A percentile compares a stretch with the other conserved stretches of the same genome.
Evolutionary conservation across 2,888 invertebrate genomes (phyloP).

Genomic region (Stenolophus ochropezus): DNA sequence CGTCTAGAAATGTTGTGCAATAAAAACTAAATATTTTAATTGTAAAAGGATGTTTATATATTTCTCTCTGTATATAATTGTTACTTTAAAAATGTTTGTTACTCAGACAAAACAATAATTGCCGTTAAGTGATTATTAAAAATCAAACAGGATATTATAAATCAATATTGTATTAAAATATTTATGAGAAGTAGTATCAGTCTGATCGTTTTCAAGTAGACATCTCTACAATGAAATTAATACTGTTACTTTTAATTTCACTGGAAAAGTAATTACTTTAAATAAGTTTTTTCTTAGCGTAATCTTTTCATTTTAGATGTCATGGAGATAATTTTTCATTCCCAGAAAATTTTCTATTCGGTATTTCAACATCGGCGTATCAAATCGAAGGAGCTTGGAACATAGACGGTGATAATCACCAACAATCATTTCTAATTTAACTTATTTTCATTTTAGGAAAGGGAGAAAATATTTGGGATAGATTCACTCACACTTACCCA

Average conservation of each 20-base stretch:
- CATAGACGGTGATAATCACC: constrained; percentile 70
- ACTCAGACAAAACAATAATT: no score
- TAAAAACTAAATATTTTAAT: no score
- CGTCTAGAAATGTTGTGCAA: no score
- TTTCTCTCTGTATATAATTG: no score
- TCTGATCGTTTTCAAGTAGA: background rate
- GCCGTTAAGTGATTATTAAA: background rate
- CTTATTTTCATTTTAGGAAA: constrained; percentile 73
- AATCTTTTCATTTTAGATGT: constrained; percentile 2
- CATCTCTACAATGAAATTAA: no score
- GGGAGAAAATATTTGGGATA: constrained; percentile 82
- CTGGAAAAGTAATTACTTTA: no score
- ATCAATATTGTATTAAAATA: background rate
- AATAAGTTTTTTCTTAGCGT: no score
- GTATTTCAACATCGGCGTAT: constrained; percentile 78
- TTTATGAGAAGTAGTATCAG: background rate
- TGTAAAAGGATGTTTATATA: no score
- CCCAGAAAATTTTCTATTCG: constrained; percentile 68
- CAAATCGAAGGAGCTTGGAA: constrained; percentile 75
- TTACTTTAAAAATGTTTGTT: no score
- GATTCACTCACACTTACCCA: constrained; percentile 75
- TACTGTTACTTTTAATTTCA: no score
- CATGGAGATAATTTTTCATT: background rate
- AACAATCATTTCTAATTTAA: background rate
- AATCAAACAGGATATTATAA: background rate